These are phyloP conservation scores for Corydoras maculifer DNA, from an alignment of 2,113 vertebrate species.

Conservation along the genomic window DNA sequence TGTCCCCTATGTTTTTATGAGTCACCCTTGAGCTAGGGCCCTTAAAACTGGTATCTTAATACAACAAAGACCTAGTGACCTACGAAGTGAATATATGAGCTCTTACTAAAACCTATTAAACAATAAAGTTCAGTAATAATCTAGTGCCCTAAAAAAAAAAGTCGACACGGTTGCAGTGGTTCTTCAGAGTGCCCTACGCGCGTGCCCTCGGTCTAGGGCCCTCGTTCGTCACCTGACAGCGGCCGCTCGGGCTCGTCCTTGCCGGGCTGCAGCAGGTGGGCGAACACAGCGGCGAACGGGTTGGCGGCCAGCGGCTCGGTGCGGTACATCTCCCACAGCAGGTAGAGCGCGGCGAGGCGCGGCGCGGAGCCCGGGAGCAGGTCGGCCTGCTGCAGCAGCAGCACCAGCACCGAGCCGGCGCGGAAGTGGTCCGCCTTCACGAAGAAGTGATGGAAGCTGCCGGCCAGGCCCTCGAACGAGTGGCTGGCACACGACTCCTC, in stretches of 20 bases:
- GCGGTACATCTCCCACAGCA: conserved; percentile 99
- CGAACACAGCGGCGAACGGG: conserved; percentile 94
- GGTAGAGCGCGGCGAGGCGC: conserved; percentile 92
- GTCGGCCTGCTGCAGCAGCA: conserved; percentile 95
- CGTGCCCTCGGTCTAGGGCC: too few species aligned
- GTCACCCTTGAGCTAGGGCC: too few species aligned
- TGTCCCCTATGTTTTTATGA: too few species aligned
- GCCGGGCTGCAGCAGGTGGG: conserved; percentile 91
- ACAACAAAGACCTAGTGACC: too few species aligned
- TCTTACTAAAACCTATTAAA: too few species aligned
- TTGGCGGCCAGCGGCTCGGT: conserved; percentile 94
- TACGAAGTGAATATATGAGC: too few species aligned
- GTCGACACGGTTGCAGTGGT: too few species aligned
- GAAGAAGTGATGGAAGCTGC: conserved; percentile 93
- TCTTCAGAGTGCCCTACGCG: too few species aligned
- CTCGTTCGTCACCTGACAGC: conserved; percentile 70
- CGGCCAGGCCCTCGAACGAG: conserved; percentile 90
- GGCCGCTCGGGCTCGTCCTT: conserved; percentile 79
- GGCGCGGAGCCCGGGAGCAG: conserved; percentile 88
- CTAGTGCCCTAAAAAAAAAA: too few species aligned
- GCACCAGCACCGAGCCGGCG: conserved; percentile 87
- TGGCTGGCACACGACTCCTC: conserved; percentile 85
- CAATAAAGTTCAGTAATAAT: too few species aligned
- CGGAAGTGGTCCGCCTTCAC: conserved; percentile 93
- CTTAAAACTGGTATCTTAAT: too few species aligned